phyloP scores from a whole-genome alignment of 2,113 vertebrate species.

The Thinocorus orbignyianus region DNA sequence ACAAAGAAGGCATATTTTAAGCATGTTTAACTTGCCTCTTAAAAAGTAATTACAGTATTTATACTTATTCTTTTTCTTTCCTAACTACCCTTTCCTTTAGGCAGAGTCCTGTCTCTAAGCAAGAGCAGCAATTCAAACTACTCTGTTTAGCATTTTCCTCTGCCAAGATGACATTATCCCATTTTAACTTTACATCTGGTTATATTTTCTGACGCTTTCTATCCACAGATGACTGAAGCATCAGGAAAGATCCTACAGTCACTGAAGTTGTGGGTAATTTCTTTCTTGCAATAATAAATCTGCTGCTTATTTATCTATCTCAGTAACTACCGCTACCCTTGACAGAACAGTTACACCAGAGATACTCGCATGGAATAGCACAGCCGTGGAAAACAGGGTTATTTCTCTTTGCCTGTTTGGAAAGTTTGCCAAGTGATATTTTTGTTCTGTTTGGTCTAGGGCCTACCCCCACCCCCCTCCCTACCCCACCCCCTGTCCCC shows the following conservation, averaged over 20 bases:
- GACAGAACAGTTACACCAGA: background rate
- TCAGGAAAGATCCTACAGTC: conserved; percentile 28
- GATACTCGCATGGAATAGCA: background rate
- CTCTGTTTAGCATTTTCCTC: conserved; percentile 20
- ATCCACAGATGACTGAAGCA: conserved; percentile 53
- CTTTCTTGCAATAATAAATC: conserved; percentile 31
- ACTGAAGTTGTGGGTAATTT: conserved; percentile 30
- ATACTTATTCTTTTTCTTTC: conserved; percentile 38
- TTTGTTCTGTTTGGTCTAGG: background rate
- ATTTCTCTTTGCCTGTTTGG: conserved; percentile 22
- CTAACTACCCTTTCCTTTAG: conserved; percentile 52
- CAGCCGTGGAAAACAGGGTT: conserved; percentile 26
- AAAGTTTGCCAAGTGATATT: conserved; percentile 57
- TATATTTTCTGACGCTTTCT: conserved; percentile 35
- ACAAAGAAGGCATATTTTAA: conserved; percentile 74
- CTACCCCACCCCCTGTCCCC: rapidly evolving
- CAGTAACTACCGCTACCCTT: background rate
- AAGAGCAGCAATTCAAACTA: conserved; percentile 22
- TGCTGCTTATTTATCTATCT: conserved; percentile 33
- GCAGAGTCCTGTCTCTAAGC: conserved; percentile 37
- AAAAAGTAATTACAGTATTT: conserved; percentile 66
- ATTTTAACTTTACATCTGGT: conserved; percentile 46
- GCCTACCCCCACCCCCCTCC: background rate
- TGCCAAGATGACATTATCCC: conserved; percentile 53
- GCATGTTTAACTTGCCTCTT: conserved; percentile 61